Base-by-base conservation (phyloP, 2,888 invertebrate species). In the Xestia sexstrigata region DNA sequence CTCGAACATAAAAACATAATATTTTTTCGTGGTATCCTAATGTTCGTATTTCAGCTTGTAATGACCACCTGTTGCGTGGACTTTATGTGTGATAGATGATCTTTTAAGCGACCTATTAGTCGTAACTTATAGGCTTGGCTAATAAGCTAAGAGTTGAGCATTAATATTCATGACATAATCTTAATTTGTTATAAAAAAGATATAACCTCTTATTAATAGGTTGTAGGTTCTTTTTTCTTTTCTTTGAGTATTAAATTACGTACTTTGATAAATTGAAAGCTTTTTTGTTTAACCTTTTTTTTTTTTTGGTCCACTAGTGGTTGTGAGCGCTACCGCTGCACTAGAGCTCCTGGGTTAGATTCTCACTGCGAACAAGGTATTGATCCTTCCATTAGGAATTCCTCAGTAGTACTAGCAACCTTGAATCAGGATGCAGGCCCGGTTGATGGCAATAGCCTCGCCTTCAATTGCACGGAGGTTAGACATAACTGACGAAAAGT, bases 1-100 rank as follows among this genome's bases (percentile, higher is more conserved):
- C 20, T 55, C 55, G 42, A 66, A 60, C 65, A 70, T 60, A 66
- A 45, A 47, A 55, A 55, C 20, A 7, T 20, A 58, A 67, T 76
- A n/a, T 73, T 47, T 69, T 30, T 58, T 81, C 17, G 58, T 55
- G 20, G 15, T 49, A 58, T 62, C 20, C n/a, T 17, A 63, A 81
- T 35, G 47, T 65, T 67, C 35, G 47, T 55, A 47, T 55, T 77
- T 23, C 17, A 23, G 60, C 62, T 45, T 72, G 47, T 74, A 71
- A 81, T 72, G 47, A 15, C 65, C 52, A 83, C 83, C 80, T 84
- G 84, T 84, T 71, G 81, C 66, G 1, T 39, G 45, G 26, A 78
- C 42, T 74, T 81, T 71, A 74, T 80, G 68, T 70, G 35, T 81
- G 74, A 81, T 81, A 78, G 52, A 84, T 78, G 78, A 70, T 78